Base-by-base conservation (phyloP, 2,797 vertebrate species). In the Gymnothorax javanicus region DNA sequence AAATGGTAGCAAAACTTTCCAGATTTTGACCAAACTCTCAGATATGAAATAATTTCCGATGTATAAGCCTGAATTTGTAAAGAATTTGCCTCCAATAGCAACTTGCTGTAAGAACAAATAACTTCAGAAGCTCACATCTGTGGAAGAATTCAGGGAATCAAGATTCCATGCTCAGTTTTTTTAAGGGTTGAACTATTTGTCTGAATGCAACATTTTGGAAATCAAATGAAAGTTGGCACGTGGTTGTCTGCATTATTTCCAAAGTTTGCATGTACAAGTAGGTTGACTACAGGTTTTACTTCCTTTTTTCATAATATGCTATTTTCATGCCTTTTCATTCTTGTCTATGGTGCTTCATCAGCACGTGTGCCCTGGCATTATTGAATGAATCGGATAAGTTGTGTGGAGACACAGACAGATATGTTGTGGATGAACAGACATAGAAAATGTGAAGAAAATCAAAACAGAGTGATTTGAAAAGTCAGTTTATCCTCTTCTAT, bases 131-230 rank as follows among this genome's bases (percentile, higher is more conserved):
- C 84, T 67, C 56, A 23, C 77, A 83, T 64, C 87, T 25, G 87
- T 64, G 87, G 87, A 92, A 92, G 88, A 59, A 94, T 94, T 94
- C 92, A 94, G 94, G 92, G 94, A 82, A 93, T 89, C 88, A 90
- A 81, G 83, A 84, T 91, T 88, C 84, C 85, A 86, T 88, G 87
- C 89, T 87, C 58, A 86, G 82, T 89, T 91, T 90, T 90, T 86
- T 89, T 90, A 23, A 43, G 33, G 43, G 82, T 86, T 91, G 79
- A 90, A 54, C 87, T 85, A 85, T 84, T 85, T 89, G 89, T 90
- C 73, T 92, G 91, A 89, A 93, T 94, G 91, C 94, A 95, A 91
- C 90, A 94, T 90, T 96, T 96, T 96, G 94, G 94, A 95, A 92
- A 86, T 91, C 90, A 92, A 90, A 79, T 93, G 94, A 89, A 91